These are phyloP conservation scores for Diadema setosum DNA, from an alignment of 35 echinoderm and acorn worm species.

Conservation along the genomic window DNA sequence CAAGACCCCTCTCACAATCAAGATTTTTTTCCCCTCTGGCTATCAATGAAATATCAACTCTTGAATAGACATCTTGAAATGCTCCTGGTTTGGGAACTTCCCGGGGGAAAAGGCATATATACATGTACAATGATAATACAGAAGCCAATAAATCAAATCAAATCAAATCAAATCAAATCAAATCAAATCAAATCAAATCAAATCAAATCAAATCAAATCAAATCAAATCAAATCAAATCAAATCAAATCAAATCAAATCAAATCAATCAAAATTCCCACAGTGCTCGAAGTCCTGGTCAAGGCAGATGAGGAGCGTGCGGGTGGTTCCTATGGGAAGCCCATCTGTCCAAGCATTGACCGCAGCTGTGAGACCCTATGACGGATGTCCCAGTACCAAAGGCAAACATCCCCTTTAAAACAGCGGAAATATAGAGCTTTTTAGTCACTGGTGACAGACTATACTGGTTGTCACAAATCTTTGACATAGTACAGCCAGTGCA, in stretches of 20 bases:
- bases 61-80: slow-evolving; percentile 48
- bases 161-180: too few relatives aligned
- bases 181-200: too few relatives aligned
- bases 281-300: slow-evolving; percentile 72
- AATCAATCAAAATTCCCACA: slow-evolving; percentile 92
- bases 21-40: not conserved
- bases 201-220: too few relatives aligned
- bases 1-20: not conserved
- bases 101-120: too few relatives aligned
- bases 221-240: too few relatives aligned
- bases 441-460: too few relatives aligned
- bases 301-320: slow-evolving; percentile 52
- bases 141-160: too few relatives aligned
- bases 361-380: slow-evolving; percentile 49
- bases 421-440: too few relatives aligned
- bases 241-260: too few relatives aligned
- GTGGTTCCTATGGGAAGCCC: slow-evolving; percentile 71
- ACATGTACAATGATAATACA: too few relatives aligned
- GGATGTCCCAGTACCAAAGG: slow-evolving; percentile 82
- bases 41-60: slow-evolving; percentile 74
- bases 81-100: slow-evolving; percentile 84
- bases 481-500: too few relatives aligned
- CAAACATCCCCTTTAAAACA: slow-evolving; percentile 49
- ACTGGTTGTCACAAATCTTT: too few relatives aligned
- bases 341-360: slow-evolving; percentile 44